Evolutionary conservation across 2,888 invertebrate genomes (phyloP).

Genomic region (Octonoba sinensis): DNA sequence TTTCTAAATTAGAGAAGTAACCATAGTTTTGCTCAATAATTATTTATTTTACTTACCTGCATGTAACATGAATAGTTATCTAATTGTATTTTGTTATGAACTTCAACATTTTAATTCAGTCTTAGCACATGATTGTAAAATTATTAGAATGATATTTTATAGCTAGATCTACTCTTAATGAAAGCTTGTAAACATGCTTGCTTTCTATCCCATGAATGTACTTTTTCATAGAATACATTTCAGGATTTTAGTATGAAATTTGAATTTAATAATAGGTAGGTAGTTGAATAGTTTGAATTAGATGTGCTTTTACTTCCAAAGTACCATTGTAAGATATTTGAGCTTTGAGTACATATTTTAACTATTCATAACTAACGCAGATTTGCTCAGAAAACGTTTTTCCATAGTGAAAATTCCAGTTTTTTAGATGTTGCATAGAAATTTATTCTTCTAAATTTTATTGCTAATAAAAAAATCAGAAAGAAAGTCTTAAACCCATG

Average conservation of each 20-base stretch:
- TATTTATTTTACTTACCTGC: too few species aligned
- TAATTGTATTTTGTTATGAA: constrained; percentile 8
- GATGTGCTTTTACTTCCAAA: constrained; percentile 63
- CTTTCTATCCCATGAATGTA: constrained; percentile 12
- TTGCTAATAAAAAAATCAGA: constrained; percentile 48
- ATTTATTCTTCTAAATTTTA: constrained; percentile 62
- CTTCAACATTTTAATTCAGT: constrained; percentile 17
- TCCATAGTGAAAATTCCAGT: constrained; percentile 61
- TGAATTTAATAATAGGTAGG: constrained; percentile 51
- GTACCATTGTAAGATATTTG: constrained; percentile 63
- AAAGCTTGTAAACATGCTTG: constrained; percentile 28
- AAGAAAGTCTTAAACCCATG: constrained; percentile 53
- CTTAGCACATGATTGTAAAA: constrained; percentile 34
- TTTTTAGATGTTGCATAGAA: constrained; percentile 63
- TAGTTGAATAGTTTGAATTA: constrained; percentile 61
- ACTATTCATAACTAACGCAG: constrained; percentile 59
- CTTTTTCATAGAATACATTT: constrained; percentile 34
- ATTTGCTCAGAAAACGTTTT: constrained; percentile 62
- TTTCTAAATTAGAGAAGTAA: constrained; percentile 6
- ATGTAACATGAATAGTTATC: constrained; percentile 13
- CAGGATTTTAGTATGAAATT: constrained; percentile 56
- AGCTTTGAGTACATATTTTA: constrained; percentile 64
- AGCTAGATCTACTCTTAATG: constrained; percentile 47
- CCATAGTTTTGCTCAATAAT: neutral
- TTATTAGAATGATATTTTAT: constrained; percentile 51